These are phyloP conservation scores for Calosoma granatense DNA, from an alignment of 1,140 invertebrate species.

Conservation along the genomic window DNA sequence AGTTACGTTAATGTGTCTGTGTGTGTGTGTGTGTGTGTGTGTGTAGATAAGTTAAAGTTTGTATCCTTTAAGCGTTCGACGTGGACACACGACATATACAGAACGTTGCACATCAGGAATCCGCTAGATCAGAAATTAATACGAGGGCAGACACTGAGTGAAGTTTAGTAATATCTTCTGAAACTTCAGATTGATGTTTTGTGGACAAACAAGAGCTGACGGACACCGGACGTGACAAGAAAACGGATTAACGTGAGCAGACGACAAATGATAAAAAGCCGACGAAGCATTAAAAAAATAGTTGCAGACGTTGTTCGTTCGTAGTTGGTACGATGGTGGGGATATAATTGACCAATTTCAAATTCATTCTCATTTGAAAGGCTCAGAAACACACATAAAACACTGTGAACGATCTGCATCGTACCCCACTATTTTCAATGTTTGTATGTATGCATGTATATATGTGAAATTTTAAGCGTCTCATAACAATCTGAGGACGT, in stretches of 20 bases:
- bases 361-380: background rate
- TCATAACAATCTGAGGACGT: background rate
- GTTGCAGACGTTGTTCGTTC: background rate
- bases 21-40: no score
- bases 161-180: background rate
- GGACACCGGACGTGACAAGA: background rate
- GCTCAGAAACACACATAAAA: background rate
- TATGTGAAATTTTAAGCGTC: background rate
- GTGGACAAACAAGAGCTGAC: background rate
- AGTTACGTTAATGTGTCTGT: background rate
- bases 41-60: no score
- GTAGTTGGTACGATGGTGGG: background rate
- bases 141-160: background rate
- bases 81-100: background rate
- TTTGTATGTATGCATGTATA: background rate
- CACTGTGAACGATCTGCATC: background rate
- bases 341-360: background rate
- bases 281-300: conserved; percentile 17
- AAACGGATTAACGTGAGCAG: conserved; percentile 8
- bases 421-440: background rate
- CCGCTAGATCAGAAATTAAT: background rate
- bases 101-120: background rate
- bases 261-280: conserved; percentile 31
- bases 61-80: no score
- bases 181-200: background rate